Percentiles rank a stretch among this genome's conserved stretches.
phyloP scores from a whole-genome alignment of 1,140 invertebrate genomes.

The Orchesella cincta region DNA sequence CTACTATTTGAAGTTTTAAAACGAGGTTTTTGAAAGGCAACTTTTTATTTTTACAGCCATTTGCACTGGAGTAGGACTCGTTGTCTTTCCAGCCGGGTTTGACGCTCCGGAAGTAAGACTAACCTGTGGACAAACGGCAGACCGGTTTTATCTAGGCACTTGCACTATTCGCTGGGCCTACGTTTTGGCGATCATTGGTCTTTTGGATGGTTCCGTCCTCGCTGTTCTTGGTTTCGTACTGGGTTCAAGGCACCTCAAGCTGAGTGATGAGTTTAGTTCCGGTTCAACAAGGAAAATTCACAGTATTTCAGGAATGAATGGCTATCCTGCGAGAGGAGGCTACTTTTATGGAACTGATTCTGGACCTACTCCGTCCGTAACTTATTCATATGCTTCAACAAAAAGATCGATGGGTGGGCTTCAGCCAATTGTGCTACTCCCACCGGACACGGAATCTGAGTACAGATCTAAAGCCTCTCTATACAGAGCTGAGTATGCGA shows the following conservation, averaged over 20 bases:
- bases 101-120: conserved; percentile 75
- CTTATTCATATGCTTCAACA: conserved; percentile 43
- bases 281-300: conserved; percentile 38
- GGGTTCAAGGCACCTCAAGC: conserved; percentile 80
- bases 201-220: conserved; percentile 85
- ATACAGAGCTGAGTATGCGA: conserved; percentile 62
- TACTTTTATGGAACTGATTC: conserved; percentile 62
- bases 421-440: conserved; percentile 80
- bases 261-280: conserved; percentile 74
- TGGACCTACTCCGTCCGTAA: conserved; percentile 44
- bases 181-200: conserved; percentile 86
- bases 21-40: no score
- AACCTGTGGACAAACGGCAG: conserved; percentile 81
- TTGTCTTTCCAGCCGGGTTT: conserved; percentile 92
- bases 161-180: conserved; percentile 95
- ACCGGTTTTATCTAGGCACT: conserved; percentile 72
- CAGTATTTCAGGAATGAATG: conserved; percentile 40
- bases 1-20: no score
- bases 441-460: conserved; percentile 70
- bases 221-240: conserved; percentile 90
- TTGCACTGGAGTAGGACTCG: conserved; percentile 78
- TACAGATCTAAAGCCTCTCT: conserved; percentile 63
- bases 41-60: conserved; percentile 66
- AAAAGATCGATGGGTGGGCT: conserved; percentile 70
- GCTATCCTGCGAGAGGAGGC: conserved; percentile 54